Conservation (phyloP, 2,113 vertebrate species). For the Ailurus styani region DNA sequence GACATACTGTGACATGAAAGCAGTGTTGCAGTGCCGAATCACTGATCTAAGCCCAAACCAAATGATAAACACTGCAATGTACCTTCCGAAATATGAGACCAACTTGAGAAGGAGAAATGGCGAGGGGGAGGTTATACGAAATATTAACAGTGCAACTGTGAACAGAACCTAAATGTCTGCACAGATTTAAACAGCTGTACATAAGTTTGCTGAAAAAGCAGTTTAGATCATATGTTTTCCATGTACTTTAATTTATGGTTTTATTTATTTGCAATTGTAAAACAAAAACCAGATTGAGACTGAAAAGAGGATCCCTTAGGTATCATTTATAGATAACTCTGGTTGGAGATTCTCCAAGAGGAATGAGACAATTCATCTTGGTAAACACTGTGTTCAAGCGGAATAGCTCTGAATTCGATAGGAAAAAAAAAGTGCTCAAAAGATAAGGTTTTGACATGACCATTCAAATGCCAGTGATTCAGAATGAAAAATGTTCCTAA, state of each 20-base stretch:
- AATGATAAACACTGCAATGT: neutral
- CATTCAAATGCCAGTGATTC: neutral
- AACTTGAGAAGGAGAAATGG: neutral
- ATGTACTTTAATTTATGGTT: conserved; percentile 10
- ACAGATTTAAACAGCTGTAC: neutral
- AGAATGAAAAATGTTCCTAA: neutral
- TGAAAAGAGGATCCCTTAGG: neutral
- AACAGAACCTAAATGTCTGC: neutral
- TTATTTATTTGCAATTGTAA: conserved; percentile 32
- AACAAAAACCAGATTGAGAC: conserved; percentile 22
- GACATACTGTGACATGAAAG: conserved; percentile 20
- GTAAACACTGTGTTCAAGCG: conserved; percentile 2
- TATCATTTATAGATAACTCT: conserved; percentile 35
- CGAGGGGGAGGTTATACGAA: neutral
- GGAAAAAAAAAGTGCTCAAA: neutral
- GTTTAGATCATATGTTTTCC: neutral
- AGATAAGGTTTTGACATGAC: neutral
- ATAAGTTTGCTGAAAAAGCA: neutral
- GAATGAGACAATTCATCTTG: neutral
- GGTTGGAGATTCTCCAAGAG: conserved; percentile 7
- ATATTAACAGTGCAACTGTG: neutral
- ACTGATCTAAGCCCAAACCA: neutral
- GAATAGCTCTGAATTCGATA: neutral
- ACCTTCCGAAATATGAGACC: neutral
- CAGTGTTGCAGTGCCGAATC: neutral